Conservation (phyloP, 2,888 invertebrate species). For the Ornithoptera alexandrae region DNA sequence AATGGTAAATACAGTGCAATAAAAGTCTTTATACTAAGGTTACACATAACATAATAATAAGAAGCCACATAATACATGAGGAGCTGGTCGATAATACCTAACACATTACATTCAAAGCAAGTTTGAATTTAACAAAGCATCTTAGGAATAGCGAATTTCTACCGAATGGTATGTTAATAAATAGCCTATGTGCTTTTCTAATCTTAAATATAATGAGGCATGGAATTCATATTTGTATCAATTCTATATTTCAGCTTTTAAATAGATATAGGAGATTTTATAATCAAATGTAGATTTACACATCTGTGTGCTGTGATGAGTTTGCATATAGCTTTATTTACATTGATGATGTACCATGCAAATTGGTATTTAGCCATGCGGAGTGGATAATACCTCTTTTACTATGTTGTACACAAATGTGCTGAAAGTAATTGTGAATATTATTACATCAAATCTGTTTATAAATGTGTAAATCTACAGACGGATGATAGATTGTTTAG, state of each 20-base stretch:
- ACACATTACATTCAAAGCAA: neutral
- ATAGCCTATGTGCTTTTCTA: slow-evolving; percentile 67
- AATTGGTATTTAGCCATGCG: slow-evolving; percentile 36
- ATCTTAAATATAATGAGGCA: slow-evolving; percentile 56
- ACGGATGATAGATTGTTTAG: slow-evolving; percentile 57
- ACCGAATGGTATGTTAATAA: slow-evolving; percentile 46
- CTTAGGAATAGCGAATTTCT: slow-evolving; percentile 46
- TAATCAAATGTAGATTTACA: slow-evolving; percentile 68
- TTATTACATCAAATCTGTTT: slow-evolving; percentile 11
- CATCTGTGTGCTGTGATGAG: slow-evolving; percentile 51
- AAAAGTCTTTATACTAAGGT: neutral
- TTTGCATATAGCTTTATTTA: slow-evolving; percentile 28
- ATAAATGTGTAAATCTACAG: slow-evolving; percentile 74
- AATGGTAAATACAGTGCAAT: neutral
- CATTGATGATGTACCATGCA: slow-evolving; percentile 38
- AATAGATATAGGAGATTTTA: slow-evolving; percentile 28
- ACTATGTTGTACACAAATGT: slow-evolving; percentile 33
- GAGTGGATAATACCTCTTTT: slow-evolving; percentile 26
- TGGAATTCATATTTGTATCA: slow-evolving; percentile 48
- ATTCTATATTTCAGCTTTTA: slow-evolving; percentile 37
- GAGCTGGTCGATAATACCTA: neutral
- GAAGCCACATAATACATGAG: neutral
- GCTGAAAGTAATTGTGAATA: slow-evolving; percentile 10
- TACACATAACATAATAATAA: neutral
- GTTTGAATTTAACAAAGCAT: neutral